These are phyloP conservation scores for Tromatobia lineatoria DNA, from an alignment of 2,888 invertebrate genomes.

Conservation along the genomic window DNA sequence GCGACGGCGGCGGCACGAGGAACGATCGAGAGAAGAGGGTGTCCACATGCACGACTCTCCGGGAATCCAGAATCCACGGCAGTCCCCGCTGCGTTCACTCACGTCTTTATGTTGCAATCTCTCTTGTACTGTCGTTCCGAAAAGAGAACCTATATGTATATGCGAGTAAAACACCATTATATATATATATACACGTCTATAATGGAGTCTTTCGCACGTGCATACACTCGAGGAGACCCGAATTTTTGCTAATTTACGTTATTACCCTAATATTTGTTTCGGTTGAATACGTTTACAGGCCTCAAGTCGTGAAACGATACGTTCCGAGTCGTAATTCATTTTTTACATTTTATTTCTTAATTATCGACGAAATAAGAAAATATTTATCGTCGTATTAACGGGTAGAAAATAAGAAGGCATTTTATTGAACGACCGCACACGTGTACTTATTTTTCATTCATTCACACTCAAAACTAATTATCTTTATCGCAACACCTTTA, in stretches of 20 bases:
- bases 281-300: conserved; percentile 26
- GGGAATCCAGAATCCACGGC: conserved; percentile 65
- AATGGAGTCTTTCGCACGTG: conserved; percentile 30
- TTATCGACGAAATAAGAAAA: conserved; percentile 49
- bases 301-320: neutral
- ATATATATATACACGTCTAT: neutral
- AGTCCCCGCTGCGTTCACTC: conserved; percentile 46
- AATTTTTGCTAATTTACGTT: conserved; percentile 37
- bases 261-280: conserved; percentile 21
- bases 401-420: no score
- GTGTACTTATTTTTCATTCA: no score
- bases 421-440: no score
- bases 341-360: conserved; percentile 54
- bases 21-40: conserved; percentile 58
- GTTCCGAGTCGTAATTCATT: conserved; percentile 38
- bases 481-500: no score
- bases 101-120: conserved; percentile 12
- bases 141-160: conserved; percentile 5
- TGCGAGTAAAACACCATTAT: neutral
- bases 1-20: conserved; percentile 17
- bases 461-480: no score
- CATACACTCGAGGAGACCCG: neutral
- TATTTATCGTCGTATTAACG: neutral
- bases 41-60: conserved; percentile 60
- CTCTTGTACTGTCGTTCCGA: conserved; percentile 14